Conservation (phyloP, 2,113 vertebrate genomes). For the Esox niger region DNA sequence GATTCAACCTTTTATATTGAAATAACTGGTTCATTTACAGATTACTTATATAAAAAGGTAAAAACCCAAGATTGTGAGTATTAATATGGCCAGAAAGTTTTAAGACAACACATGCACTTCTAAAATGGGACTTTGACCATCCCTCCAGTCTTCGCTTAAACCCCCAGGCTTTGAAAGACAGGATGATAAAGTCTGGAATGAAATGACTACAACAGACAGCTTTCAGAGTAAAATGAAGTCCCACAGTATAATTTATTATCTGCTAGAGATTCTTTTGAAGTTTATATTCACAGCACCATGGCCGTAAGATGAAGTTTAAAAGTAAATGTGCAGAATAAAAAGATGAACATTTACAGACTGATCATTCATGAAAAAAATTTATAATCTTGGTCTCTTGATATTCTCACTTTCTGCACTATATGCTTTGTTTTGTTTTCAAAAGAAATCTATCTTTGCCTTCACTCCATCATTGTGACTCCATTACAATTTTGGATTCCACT, state of each 20-base stretch:
- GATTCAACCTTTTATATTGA: too few species aligned
- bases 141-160: constrained; percentile 17
- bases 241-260: constrained; percentile 36
- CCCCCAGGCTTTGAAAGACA: constrained; percentile 30
- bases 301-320: constrained; percentile 38
- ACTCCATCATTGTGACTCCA: constrained; percentile 78
- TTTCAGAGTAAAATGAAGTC: constrained; percentile 47
- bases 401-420: constrained; percentile 1
- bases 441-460: constrained; percentile 70
- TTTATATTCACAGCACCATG: constrained; percentile 30
- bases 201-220: constrained; percentile 48
- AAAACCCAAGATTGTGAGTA: not conserved
- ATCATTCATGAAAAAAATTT: constrained; percentile 40
- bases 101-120: constrained; percentile 19
- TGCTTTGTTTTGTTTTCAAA: constrained; percentile 23
- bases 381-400: not conserved
- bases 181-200: constrained; percentile 40
- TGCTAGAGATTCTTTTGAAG: constrained; percentile 47
- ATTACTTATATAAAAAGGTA: not conserved
- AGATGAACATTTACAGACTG: constrained; percentile 52
- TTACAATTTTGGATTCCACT: constrained; percentile 65
- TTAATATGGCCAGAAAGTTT: constrained; percentile 15
- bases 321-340: constrained; percentile 37
- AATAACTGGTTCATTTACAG: not conserved
- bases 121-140: constrained; percentile 22